Conservation (phyloP, 2,888 invertebrate species). For the Polydrusus cervinus region DNA sequence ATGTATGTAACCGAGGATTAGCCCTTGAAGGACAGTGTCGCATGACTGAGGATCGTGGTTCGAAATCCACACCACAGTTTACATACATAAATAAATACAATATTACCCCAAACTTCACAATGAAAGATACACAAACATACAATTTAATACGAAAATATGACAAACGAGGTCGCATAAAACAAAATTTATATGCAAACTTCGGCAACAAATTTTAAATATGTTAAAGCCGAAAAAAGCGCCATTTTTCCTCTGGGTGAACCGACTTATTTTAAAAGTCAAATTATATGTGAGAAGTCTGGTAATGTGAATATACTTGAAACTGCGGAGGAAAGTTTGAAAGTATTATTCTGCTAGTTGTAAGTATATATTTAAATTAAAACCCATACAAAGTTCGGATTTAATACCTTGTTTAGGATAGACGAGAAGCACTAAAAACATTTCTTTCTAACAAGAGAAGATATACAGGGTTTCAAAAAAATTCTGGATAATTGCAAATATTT, state of each 20-base stretch:
- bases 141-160: conserved; percentile 7
- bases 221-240: conserved; percentile 8
- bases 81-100: neutral
- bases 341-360: neutral
- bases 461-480: no score
- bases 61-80: no score
- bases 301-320: neutral
- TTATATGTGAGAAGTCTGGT: conserved; percentile 35
- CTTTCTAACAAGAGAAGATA: no score
- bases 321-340: neutral
- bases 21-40: no score
- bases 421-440: no score
- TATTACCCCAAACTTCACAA: neutral
- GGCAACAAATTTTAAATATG: conserved; percentile 12
- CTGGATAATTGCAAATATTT: no score
- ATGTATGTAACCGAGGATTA: no score
- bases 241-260: neutral
- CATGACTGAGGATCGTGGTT: no score
- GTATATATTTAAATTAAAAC: no score
- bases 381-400: no score
- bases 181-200: conserved; percentile 7
- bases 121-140: neutral
- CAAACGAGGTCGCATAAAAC: conserved; percentile 6
- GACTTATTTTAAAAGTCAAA: conserved; percentile 44
- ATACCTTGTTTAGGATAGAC: no score